These are phyloP conservation scores for Lagodon rhomboides DNA, from an alignment of 2,797 vertebrate species.

Conservation along the genomic window DNA sequence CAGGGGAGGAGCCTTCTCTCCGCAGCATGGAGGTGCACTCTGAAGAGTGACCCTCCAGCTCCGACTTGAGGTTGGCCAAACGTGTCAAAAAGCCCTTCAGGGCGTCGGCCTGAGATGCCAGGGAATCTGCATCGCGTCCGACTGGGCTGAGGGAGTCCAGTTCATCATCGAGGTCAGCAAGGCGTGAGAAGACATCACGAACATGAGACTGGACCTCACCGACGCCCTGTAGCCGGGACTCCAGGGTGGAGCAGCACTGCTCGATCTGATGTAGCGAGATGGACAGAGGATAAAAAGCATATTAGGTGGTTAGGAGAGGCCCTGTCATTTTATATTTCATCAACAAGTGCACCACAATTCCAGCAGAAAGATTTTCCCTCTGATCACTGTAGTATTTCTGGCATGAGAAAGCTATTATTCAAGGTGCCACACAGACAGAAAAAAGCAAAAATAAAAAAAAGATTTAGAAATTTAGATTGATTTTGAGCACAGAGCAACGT, in stretches of 20 bases:
- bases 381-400: too few relatives aligned
- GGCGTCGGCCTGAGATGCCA: conserved; percentile 95
- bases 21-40: conserved; percentile 93
- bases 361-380: not conserved
- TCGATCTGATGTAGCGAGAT: conserved; percentile 75
- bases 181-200: conserved; percentile 94
- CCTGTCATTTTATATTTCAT: not conserved
- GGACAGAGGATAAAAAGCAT: not conserved
- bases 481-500: not conserved
- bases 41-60: conserved; percentile 89
- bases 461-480: not conserved
- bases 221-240: conserved; percentile 94
- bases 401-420: not conserved
- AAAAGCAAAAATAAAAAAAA: not conserved
- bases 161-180: conserved; percentile 96
- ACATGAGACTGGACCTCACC: conserved; percentile 92
- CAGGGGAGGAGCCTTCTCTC: conserved; percentile 93
- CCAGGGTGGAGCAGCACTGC: conserved; percentile 90
- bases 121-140: conserved; percentile 92
- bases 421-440: not conserved
- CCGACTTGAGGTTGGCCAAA: conserved; percentile 84
- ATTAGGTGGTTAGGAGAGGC: not conserved
- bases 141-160: conserved; percentile 94
- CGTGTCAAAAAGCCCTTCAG: conserved; percentile 89
- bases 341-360: not conserved